phyloP scores from a whole-genome alignment of 2,888 invertebrate species.

The Nemurella pictetii region DNA sequence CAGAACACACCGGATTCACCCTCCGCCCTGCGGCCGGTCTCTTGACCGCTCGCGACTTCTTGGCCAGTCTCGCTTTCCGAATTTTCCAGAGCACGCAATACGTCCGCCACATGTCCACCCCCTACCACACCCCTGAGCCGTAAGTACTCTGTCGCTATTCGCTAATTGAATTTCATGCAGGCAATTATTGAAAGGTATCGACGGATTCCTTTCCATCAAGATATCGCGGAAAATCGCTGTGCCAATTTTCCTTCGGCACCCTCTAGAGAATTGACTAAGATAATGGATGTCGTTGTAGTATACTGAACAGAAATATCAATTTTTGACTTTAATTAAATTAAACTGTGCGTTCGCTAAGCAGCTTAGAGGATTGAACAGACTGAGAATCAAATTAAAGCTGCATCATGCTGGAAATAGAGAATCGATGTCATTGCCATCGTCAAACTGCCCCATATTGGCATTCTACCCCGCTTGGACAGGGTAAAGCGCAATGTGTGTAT shows the following conservation, averaged over 20 bases:
- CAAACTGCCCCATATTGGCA: too few species aligned
- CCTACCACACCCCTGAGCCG: conserved; percentile 99
- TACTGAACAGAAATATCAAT: neutral
- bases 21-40: conserved; percentile 91
- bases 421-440: too few species aligned
- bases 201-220: neutral
- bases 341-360: neutral
- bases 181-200: neutral
- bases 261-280: neutral
- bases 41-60: conserved; percentile 76
- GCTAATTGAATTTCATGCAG: neutral
- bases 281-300: neutral
- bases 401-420: neutral
- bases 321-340: neutral
- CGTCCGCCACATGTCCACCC: conserved; percentile 93
- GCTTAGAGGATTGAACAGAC: neutral
- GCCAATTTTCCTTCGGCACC: neutral
- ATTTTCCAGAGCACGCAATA: conserved; percentile 89
- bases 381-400: neutral
- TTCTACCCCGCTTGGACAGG: too few species aligned
- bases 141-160: conserved; percentile 59
- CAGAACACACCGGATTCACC: conserved; percentile 83
- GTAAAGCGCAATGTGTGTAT: neutral
- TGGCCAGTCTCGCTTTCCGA: conserved; percentile 79
- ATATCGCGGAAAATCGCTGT: neutral